Conservation (phyloP, 2,888 invertebrate species). For the Drosophila setosimentum region DNA sequence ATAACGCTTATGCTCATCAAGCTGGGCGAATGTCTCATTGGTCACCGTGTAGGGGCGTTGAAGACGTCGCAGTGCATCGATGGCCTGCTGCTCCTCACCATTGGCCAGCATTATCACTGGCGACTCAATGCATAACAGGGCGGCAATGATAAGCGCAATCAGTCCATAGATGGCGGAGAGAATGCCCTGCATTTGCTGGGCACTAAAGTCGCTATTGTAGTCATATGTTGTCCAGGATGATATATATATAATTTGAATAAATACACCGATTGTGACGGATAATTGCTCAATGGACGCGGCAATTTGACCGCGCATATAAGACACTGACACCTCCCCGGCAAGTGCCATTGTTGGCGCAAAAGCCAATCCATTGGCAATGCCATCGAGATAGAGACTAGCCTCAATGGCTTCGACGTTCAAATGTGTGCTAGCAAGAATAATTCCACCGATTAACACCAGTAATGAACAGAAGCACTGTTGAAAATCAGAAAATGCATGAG, state of each 20-base stretch:
- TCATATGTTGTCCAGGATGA: slow-evolving; percentile 7
- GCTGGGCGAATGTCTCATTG: slow-evolving; percentile 66
- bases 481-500: not conserved
- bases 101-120: slow-evolving; percentile 72
- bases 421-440: slow-evolving; percentile 52
- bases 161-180: slow-evolving; percentile 63
- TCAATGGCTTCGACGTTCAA: slow-evolving; percentile 35
- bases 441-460: slow-evolving; percentile 74
- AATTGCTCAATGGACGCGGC: slow-evolving; percentile 59
- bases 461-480: slow-evolving; percentile 56
- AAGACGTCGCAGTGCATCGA: slow-evolving; percentile 71
- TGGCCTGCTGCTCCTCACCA: slow-evolving; percentile 70
- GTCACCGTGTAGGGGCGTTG: slow-evolving; percentile 66
- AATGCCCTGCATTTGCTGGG: slow-evolving; percentile 68
- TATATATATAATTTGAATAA: slow-evolving; percentile 64
- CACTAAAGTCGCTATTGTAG: slow-evolving; percentile 19
- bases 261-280: slow-evolving; percentile 61
- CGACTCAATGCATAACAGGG: slow-evolving; percentile 70
- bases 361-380: slow-evolving; percentile 77
- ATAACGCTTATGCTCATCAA: slow-evolving; percentile 79
- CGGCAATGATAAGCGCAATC: slow-evolving; percentile 52
- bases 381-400: slow-evolving; percentile 77
- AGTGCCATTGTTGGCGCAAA: slow-evolving; percentile 77
- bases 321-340: slow-evolving; percentile 71
- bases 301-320: slow-evolving; percentile 64